Evolutionary conservation across 1,140 invertebrate species (phyloP), one percentile per base, ranked within the genome.

Genomic region (Plectrocnemia conspersa): DNA sequence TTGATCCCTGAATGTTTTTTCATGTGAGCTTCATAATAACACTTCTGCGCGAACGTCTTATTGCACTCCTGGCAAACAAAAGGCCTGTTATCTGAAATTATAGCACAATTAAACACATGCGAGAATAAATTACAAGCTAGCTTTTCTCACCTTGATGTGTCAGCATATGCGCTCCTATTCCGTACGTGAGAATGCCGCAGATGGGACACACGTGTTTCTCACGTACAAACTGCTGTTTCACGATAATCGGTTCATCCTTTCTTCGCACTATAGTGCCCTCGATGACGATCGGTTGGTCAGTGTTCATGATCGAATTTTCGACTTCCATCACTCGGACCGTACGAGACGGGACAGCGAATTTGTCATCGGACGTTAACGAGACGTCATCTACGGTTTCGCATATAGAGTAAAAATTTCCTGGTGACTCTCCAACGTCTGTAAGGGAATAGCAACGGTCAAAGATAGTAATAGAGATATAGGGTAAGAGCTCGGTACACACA

Each of bases 1-100:
- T 83, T 85, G 19, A 83, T 71, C 3, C 85, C 85, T 1, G 82
- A 81, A 62, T 89, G 85, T 22, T 81, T 83, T 65, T 83, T 78
- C 64, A 84, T 77, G 62, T 88, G 86, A 35, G 72, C 66, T 18
- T 71, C 55, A 32, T 71, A 63, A 54, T 74, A 74, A 24, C 64
- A 63, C 52, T 78, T 77, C 25, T 77, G 76, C 15, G 75, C 66
- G 58, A 81, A 82, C 1, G 72, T 71, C 55, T 84, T 77, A 18
- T 73, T 66, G 56, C 85, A 88, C 60, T 82, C 79, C 24, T 75
- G 63, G 64, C 85, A 87, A 44, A 77, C 77, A 55, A 78, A 86
- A 1, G 81, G 79, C 65, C 84, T 84, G 57, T 76, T 77, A 35
- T 77, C 75, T 68, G 56, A 6, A 62, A 64, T 11, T 10, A 16